Evolutionary conservation across 2,888 invertebrate genomes (phyloP).

Genomic region (Caenorhabditis zanzibari): DNA sequence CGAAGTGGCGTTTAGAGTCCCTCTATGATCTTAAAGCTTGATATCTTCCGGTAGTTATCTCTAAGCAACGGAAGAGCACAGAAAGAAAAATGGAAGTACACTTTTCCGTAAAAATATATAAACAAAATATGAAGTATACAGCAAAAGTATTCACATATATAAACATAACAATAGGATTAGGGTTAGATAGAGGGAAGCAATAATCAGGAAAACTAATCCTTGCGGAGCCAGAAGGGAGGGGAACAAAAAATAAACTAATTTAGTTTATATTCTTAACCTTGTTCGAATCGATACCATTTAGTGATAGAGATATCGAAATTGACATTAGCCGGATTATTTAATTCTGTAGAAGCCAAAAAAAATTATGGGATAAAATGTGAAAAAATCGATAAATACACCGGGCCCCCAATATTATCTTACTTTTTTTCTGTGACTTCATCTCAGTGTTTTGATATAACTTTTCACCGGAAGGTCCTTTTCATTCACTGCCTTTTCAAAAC

Average conservation of each 20-base stretch:
- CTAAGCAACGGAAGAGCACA: neutral
- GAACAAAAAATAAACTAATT: conserved; percentile 39
- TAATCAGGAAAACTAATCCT: conserved; percentile 55
- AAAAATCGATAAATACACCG: too few relatives aligned
- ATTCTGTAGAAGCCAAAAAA: too few relatives aligned
- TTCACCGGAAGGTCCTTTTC: neutral
- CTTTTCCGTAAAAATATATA: conserved; percentile 4
- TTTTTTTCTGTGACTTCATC: too few relatives aligned
- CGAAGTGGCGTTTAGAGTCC: conserved; percentile 13
- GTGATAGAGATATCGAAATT: too few relatives aligned
- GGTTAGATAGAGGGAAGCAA: conserved; percentile 1
- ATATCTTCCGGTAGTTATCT: conserved; percentile 43
- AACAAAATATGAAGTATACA: conserved; percentile 9
- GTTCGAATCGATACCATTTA: neutral
- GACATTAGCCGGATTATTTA: too few relatives aligned
- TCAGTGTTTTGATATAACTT: neutral
- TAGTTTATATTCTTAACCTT: conserved; percentile 37
- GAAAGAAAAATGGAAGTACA: neutral
- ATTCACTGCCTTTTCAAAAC: neutral
- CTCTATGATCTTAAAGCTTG: neutral
- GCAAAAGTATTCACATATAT: conserved; percentile 11
- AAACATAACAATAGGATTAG: conserved; percentile 61
- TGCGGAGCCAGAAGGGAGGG: too few relatives aligned
- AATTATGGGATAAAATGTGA: too few relatives aligned
- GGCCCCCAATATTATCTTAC: neutral